Base-by-base conservation (phyloP, 1,140 invertebrate species). In the Sinonovacula constricta region DNA sequence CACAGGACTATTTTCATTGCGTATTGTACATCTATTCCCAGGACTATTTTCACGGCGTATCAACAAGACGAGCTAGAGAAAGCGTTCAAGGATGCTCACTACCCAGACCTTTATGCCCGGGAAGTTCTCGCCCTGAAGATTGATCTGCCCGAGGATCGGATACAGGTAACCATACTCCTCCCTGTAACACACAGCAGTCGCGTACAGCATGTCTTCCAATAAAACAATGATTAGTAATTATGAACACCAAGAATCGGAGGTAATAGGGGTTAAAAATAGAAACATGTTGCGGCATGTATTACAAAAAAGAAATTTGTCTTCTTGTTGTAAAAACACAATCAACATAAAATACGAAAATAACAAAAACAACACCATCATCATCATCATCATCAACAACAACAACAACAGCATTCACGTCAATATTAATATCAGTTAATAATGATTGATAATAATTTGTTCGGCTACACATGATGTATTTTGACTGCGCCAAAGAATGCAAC, bases 61-160 rank as follows among this genome's bases (percentile, higher is more conserved):
- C 97, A 99, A 92, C 93, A 98, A 92, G 97, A 99, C 92, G 98
- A 99, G 92, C 93, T 99, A 91, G 98, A 99, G 93, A 97, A 98
- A 91, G 97, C 98, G 1, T 99, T 99, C 93, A 98, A 99, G 92
- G 97, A 99, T 89, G 86, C 97, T 59, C 98, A 99, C 92, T 99
- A 99, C 92, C 98, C 98, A 0, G 98, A 99, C 91, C 97, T 99
- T 57, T 98, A 98, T 89, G 97, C 97, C 39, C 92, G 98, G 66
- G 98, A 99, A 93, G 96, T 98, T 94, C 93, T 99, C 63, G 98
- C 97, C 34, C 93, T 98, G 80, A 99, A 99, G 91, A 99, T 98
- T 28, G 97, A 99, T 91, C 93, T 99, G 45, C 97, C 98, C 12
- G 98, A 99, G 92, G 98, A 99, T 92, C 94, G 98, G 91, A 99